Percentiles rank a stretch among this genome's conserved stretches.
phyloP scores from a whole-genome alignment of 2,888 invertebrate species.

The Scotopteryx bipunctaria region DNA sequence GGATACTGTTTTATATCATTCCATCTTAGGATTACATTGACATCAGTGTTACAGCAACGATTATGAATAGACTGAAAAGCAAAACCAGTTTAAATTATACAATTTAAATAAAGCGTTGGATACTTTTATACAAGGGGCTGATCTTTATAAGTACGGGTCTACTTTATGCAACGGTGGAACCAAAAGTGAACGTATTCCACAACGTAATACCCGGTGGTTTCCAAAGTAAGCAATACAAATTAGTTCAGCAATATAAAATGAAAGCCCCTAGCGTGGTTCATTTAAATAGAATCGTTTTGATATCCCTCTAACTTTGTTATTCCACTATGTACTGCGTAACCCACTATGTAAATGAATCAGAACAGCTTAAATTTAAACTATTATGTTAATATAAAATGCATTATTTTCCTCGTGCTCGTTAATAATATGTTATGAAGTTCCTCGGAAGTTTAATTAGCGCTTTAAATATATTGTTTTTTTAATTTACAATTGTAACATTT shows the following conservation, averaged over 20 bases:
- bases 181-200: conserved; percentile 27
- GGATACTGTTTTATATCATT: conserved; percentile 19
- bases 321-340: background rate
- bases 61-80: too few relatives aligned
- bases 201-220: conserved; percentile 20
- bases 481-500: too few relatives aligned
- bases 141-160: conserved; percentile 1
- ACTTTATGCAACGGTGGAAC: conserved; percentile 23
- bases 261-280: background rate
- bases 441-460: too few relatives aligned
- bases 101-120: background rate
- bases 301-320: background rate
- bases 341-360: background rate
- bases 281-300: background rate
- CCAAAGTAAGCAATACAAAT: conserved; percentile 25
- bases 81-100: too few relatives aligned
- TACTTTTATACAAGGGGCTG: background rate
- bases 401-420: too few relatives aligned
- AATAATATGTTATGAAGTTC: too few relatives aligned
- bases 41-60: too few relatives aligned
- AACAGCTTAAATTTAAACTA: background rate
- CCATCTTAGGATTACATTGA: conserved; percentile 10
- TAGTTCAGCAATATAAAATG: conserved; percentile 6
- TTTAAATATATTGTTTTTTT: too few relatives aligned
- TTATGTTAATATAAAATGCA: too few relatives aligned